A percentile compares a stretch with the other conserved stretches of the same genome.
These are phyloP conservation scores for Aphis gossypii DNA, from an alignment of 1,140 invertebrate genomes.

Conservation along the genomic window DNA sequence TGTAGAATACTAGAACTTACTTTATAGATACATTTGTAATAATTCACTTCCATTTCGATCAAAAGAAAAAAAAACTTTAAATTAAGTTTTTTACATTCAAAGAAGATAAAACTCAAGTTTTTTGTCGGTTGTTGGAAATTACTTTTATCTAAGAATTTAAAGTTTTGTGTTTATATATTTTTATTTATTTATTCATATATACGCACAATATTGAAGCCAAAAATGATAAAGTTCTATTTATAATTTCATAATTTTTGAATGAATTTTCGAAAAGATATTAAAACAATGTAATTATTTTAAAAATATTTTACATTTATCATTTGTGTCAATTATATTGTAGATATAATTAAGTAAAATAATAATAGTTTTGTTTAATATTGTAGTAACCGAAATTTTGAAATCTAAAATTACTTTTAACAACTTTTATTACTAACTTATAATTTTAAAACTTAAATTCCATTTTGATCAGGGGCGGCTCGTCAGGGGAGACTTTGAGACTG, in stretches of 20 bases:
- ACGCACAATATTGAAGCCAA: not conserved
- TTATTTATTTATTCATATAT: not conserved
- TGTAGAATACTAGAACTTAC: constrained; percentile 1
- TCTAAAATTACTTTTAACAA: not conserved
- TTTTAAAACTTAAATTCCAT: not conserved
- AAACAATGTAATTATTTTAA: not conserved
- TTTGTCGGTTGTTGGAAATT: not conserved
- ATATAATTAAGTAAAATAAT: not conserved
- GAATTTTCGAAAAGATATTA: not conserved
- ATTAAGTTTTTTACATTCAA: constrained; percentile 29
- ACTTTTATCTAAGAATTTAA: not conserved
- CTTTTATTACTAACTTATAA: not conserved
- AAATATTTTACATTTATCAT: not conserved
- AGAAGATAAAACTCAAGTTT: constrained; percentile 38
- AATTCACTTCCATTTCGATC: constrained; percentile 36
- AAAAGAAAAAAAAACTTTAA: constrained; percentile 45
- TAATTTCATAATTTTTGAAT: not conserved
- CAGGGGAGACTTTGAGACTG: no score
- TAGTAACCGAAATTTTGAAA: not conserved
- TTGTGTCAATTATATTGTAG: not conserved
- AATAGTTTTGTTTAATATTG: not conserved
- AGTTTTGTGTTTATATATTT: not conserved
- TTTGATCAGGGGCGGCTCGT: no score
- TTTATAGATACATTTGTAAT: constrained; percentile 20
- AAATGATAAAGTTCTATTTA: not conserved